phyloP scores from a whole-genome alignment of 1,140 invertebrate genomes.

The Drosophila murphyi region DNA sequence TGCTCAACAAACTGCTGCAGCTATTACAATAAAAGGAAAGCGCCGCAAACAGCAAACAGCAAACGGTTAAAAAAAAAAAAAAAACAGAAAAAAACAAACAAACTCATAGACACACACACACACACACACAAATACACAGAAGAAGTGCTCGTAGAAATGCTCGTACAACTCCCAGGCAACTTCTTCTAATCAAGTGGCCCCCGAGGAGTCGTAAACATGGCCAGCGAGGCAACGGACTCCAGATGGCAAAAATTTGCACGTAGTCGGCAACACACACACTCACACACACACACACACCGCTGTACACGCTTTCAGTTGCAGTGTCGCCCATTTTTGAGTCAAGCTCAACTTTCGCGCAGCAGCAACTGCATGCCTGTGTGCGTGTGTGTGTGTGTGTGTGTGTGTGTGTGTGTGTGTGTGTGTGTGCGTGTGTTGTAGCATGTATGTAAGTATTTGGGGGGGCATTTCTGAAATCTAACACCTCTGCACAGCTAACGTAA shows the following conservation, averaged over 20 bases:
- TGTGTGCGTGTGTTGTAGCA: conserved; percentile 1
- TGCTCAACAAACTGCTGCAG: conserved; percentile 32
- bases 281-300: conserved; percentile 15
- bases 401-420: conserved; percentile 9
- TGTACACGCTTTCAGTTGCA: conserved; percentile 52
- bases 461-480: conserved; percentile 25
- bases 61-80: conserved; percentile 4
- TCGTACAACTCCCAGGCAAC: conserved; percentile 71
- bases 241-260: conserved; percentile 34
- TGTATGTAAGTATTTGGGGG: background rate
- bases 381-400: conserved; percentile 6
- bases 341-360: conserved; percentile 54
- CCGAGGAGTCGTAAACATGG: conserved; percentile 79
- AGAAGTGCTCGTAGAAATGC: conserved; percentile 44
- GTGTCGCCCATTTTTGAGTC: conserved; percentile 71
- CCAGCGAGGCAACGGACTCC: conserved; percentile 46
- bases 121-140: conserved; percentile 26
- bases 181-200: conserved; percentile 79
- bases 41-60: background rate
- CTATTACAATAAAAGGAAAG: conserved; percentile 15
- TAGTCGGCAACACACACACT: conserved; percentile 12
- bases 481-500: conserved; percentile 32
- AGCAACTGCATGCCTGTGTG: background rate
- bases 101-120: background rate
- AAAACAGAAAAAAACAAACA: background rate